Conservation (phyloP, 2,888 invertebrate species). For the Lasioglossum morio region DNA sequence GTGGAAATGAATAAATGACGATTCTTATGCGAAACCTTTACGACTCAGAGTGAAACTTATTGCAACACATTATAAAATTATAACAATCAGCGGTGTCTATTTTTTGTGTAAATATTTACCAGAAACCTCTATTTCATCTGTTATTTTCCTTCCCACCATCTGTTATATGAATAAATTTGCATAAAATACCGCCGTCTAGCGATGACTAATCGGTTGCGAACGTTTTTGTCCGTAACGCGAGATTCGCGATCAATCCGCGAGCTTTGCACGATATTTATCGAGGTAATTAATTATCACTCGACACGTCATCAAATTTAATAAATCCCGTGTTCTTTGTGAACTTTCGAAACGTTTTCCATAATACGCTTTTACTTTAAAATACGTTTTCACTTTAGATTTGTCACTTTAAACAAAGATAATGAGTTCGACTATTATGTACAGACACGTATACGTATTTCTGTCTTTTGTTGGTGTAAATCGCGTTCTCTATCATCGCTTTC, state of each 20-base stretch:
- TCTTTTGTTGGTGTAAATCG: neutral
- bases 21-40: no score
- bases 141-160: neutral
- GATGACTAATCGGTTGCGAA: neutral
- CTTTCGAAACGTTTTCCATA: slow-evolving; percentile 3
- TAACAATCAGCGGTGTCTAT: neutral
- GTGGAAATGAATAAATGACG: no score
- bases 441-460: neutral
- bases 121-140: neutral
- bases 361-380: neutral
- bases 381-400: slow-evolving; percentile 9
- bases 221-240: slow-evolving; percentile 1
- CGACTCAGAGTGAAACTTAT: no score
- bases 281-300: slow-evolving; percentile 6
- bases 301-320: slow-evolving; percentile 24
- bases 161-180: neutral
- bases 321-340: neutral
- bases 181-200: neutral
- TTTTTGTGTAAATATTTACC: neutral
- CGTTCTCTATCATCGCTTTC: neutral
- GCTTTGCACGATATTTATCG: neutral
- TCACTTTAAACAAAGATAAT: slow-evolving; percentile 14
- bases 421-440: slow-evolving; percentile 1
- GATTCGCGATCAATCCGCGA: neutral
- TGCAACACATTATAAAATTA: neutral